phyloP scores from a whole-genome alignment of 2,113 vertebrate genomes.

The Prunella fulvescens region DNA sequence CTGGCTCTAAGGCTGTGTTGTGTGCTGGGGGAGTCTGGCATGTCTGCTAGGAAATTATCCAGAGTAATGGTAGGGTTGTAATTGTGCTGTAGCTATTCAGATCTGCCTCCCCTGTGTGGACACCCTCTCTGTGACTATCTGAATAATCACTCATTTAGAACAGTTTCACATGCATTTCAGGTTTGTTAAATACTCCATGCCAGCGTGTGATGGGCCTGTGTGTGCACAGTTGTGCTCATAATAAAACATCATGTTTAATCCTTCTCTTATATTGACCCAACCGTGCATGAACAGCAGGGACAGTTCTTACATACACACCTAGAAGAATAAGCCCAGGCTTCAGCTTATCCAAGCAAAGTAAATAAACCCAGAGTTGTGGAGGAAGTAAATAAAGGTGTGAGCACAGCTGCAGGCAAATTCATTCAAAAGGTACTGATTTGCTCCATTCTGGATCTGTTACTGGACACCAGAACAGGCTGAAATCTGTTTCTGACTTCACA shows the following conservation, averaged over 20 bases:
- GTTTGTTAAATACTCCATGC: neutral
- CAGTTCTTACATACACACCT: neutral
- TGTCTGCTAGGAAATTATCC: constrained; percentile 23
- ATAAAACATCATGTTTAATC: neutral
- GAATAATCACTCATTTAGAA: constrained; percentile 19
- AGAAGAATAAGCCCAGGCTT: neutral
- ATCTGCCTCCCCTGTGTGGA: neutral
- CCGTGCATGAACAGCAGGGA: neutral
- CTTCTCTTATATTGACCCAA: neutral
- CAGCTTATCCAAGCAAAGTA: neutral
- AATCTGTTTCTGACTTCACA: neutral
- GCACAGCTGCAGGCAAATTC: neutral
- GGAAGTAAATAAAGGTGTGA: constrained; percentile 17
- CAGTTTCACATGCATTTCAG: neutral
- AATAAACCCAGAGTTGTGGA: neutral
- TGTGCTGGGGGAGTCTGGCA: neutral
- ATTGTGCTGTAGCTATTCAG: constrained; percentile 40
- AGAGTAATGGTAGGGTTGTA: neutral
- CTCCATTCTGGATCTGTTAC: neutral
- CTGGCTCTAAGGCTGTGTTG: constrained; percentile 14
- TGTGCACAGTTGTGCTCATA: neutral
- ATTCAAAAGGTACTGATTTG: neutral
- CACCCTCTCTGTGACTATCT: neutral
- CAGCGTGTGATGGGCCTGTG: neutral
- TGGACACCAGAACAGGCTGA: neutral